These are phyloP conservation scores for Schrankia costaestrigalis DNA, from an alignment of 2,888 invertebrate genomes.

Conservation along the genomic window DNA sequence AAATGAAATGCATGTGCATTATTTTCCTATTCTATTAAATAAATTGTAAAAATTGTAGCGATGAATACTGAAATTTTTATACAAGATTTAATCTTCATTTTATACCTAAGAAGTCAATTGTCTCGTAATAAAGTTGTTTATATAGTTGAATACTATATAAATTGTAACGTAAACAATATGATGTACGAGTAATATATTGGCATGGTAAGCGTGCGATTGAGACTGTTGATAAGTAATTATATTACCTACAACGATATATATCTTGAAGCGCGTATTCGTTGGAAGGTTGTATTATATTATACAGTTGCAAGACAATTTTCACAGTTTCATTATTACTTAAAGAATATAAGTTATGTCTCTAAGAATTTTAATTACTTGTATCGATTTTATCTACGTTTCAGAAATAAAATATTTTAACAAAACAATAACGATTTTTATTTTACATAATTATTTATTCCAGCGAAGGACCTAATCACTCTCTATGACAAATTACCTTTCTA, in stretches of 20 bases:
- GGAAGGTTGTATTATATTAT: constrained; percentile 50
- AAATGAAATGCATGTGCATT: constrained; percentile 50
- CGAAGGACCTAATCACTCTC: too few species aligned
- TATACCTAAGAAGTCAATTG: constrained; percentile 74
- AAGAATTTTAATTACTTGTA: constrained; percentile 80
- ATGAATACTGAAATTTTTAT: constrained; percentile 61
- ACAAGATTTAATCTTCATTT: constrained; percentile 63
- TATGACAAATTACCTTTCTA: too few species aligned
- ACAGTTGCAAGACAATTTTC: constrained; percentile 73
- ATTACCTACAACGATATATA: constrained; percentile 55
- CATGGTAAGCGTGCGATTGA: constrained; percentile 61
- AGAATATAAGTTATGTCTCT: constrained; percentile 72
- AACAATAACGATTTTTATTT: constrained; percentile 45
- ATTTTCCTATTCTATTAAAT: constrained; percentile 56
- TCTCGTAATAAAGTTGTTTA: constrained; percentile 64
- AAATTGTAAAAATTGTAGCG: constrained; percentile 39
- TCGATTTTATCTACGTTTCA: constrained; percentile 81
- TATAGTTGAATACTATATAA: constrained; percentile 49
- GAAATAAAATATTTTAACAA: constrained; percentile 80
- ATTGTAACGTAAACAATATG: constrained; percentile 41
- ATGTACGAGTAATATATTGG: constrained; percentile 41
- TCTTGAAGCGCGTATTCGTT: constrained; percentile 55
- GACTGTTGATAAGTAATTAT: constrained; percentile 54
- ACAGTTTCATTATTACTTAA: constrained; percentile 75
- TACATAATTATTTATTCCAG: too few species aligned